These are phyloP conservation scores for Lasioglossum villosulum DNA, from an alignment of 2,888 invertebrate genomes.

Conservation along the genomic window DNA sequence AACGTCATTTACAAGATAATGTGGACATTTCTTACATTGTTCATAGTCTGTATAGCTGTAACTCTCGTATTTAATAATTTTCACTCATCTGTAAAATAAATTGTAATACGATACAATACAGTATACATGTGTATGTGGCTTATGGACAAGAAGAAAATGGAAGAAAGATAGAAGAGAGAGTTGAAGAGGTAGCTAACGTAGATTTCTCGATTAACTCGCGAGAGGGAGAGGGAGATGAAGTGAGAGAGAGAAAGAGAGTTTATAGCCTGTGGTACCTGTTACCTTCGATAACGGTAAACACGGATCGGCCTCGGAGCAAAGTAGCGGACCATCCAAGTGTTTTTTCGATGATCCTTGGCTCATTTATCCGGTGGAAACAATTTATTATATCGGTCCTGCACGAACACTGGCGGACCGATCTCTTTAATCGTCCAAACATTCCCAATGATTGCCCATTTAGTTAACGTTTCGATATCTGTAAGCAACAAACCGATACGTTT, in stretches of 20 bases:
- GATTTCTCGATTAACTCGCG: constrained; percentile 66
- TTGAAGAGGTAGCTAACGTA: constrained; percentile 48
- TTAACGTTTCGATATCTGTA: constrained; percentile 13
- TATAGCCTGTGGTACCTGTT: constrained; percentile 65
- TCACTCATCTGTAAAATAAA: neutral
- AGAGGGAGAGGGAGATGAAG: constrained; percentile 23
- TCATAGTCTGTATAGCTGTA: neutral
- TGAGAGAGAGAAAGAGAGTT: constrained; percentile 27
- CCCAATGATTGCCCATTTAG: neutral
- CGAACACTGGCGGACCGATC: neutral
- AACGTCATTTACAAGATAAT: neutral
- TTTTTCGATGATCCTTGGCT: constrained; percentile 55
- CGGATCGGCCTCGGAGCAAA: constrained; percentile 65
- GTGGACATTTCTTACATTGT: neutral
- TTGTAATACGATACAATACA: neutral
- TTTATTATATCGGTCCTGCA: constrained; percentile 1
- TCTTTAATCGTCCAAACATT: constrained; percentile 6
- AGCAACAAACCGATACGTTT: constrained; percentile 19
- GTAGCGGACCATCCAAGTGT: constrained; percentile 59
- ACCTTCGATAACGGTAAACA: constrained; percentile 72
- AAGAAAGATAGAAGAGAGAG: constrained; percentile 29
- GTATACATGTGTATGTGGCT: too few relatives aligned
- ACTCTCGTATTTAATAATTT: neutral
- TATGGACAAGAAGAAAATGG: neutral
- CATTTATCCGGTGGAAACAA: constrained; percentile 34